Evolutionary conservation across 2,113 vertebrate species (phyloP), one percentile per base, ranked within the genome.

Genomic region (Pseudorhombus dupliciocellatus): DNA sequence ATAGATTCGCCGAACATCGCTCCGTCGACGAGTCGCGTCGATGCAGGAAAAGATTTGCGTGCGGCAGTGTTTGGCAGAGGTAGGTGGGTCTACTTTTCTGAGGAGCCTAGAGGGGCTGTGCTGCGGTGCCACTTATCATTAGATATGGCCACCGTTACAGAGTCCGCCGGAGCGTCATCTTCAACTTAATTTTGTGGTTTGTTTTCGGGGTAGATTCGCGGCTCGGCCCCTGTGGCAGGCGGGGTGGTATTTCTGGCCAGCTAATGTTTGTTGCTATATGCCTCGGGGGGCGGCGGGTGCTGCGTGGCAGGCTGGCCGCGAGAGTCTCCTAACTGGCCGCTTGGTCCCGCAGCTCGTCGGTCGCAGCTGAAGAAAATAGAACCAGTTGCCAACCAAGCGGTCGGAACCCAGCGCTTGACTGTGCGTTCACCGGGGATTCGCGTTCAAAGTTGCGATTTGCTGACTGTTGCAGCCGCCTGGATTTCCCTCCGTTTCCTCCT

Each of bases 291-390:
- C 75, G 80, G 67, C 65, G 66, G 79, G 81, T 88, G 21, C 87
- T 91, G 89, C 91, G 91, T 91, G 89, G 91, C 88, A 87, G 84
- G 78, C 84, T 79, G 81, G 84, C 81, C 74, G 69, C 58, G 81
- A 83, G 90, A 89, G 86, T 87, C 86, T 91, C 74, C 64, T 79
- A 78, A 86, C 87, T 89, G 82, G 88, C 85, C 87, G 90, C 80
- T 88, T 58, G 86, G 86, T 89, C 88, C 87, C 85, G 84, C 84
- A 87, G 86, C 87, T 90, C 81, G 90, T 88, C 89, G 90, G 90
- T 88, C 88, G 90, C 88, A 89, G 89, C 91, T 80, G 87, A 91
- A 90, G 89, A 90, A 91, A 92, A 90, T 86, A 90, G 90, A 87
- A 83, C 84, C 90, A 88, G 88, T 90, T 86, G 90, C 88, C 88